These are phyloP conservation scores for Lamellibrachia satsuma DNA, from an alignment of 2,888 invertebrate genomes.

Conservation along the genomic window DNA sequence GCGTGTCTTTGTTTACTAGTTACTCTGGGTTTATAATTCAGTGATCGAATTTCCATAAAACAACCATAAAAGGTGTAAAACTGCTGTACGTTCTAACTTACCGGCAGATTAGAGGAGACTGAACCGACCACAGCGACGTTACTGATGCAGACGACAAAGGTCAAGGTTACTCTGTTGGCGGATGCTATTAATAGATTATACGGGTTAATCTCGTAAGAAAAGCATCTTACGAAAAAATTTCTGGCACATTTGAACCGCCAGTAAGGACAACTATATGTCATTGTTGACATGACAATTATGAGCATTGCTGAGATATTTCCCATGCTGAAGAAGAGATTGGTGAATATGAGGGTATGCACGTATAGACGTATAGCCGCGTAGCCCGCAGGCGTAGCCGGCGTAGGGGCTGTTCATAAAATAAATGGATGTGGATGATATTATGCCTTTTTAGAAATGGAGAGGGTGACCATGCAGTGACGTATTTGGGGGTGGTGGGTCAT, in stretches of 20 bases:
- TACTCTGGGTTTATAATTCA: neutral
- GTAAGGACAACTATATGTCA: neutral
- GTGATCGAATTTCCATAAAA: neutral
- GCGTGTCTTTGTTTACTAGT: neutral
- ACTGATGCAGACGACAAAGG: neutral
- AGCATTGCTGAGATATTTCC: neutral
- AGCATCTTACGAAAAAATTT: neutral
- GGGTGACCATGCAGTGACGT: too few relatives aligned
- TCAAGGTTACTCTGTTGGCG: neutral
- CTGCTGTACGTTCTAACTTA: neutral
- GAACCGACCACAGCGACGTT: neutral
- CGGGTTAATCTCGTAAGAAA: neutral
- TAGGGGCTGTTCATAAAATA: too few relatives aligned
- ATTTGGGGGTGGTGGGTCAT: too few relatives aligned
- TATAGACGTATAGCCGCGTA: too few relatives aligned
- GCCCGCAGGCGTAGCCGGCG: too few relatives aligned
- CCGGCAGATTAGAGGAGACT: neutral
- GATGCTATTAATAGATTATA: neutral
- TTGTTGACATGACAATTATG: neutral
- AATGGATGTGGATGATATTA: too few relatives aligned
- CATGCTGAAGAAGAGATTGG: neutral
- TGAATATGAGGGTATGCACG: too few relatives aligned
- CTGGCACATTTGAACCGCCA: neutral
- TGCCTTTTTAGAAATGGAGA: too few relatives aligned
- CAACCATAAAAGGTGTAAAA: neutral